Base-by-base conservation (phyloP, 2,113 vertebrate genomes). In the Philantomba maxwellii region DNA sequence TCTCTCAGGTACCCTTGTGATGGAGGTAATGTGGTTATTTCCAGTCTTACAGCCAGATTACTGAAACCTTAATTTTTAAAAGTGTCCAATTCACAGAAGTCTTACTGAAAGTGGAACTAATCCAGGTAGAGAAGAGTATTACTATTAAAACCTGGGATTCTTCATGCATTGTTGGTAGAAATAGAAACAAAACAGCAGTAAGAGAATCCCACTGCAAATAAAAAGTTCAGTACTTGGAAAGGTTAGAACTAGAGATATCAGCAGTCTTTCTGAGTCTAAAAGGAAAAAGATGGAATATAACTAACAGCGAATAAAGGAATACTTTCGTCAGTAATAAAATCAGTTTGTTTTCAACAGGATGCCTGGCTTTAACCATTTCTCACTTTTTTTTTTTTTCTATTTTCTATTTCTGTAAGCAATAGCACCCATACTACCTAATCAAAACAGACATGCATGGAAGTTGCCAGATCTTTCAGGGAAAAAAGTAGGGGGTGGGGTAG, bases 291-390 rank as follows among this genome's bases (percentile, higher is more conserved):
- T 55, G 75, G 75, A 83, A 6, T 88, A 55, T 58, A 58, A 92
- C 28, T 77, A 92, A 70, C 36, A 95, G 12, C 21, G 12, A 45
- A 36, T 91, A 96, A 96, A 91, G 11, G 47, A 87, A 60, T 10
- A 62, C 81, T 94, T 89, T 73, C 8, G n/a, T 88, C 94, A 86
- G 84, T 51, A 83, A 60, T 95, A 77, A 60, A 86, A 92, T 92
- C 13, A 53, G 1, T 97, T 96, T 96, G 16, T 96, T 97, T 91
- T 88, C 6, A 73, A 12, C 86, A 93, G 89, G 47, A 88, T 95
- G 47, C 13, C 47, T 96, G 23, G 13, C 33, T 97, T 70, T 93
- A 80, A 53, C 53, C 15, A 60, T 43, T 91, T 97, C n/a, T 92
- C 43, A 58, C 11, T 28, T 87, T 36, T 57, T 86, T 92, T 95